Percentiles rank a stretch among this genome's conserved stretches.
Evolutionary conservation across 2,888 invertebrate genomes (phyloP).

Genomic region (Tiphia femorata): DNA sequence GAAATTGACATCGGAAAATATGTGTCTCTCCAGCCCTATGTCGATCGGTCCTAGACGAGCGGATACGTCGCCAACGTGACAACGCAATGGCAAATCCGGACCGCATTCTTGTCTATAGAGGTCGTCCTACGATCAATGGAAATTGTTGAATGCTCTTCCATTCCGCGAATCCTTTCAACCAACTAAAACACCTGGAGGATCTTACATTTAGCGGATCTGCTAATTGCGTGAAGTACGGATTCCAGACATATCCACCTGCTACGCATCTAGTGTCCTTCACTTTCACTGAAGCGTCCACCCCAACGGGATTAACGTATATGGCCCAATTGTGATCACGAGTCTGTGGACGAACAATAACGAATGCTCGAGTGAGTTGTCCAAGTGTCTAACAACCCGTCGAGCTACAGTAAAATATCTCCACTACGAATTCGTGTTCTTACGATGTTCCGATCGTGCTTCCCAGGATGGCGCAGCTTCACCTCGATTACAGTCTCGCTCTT

Average conservation of each 20-base stretch:
- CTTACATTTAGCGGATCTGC: slow-evolving; percentile 88
- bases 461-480: slow-evolving; percentile 89
- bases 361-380: not conserved
- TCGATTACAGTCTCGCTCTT: slow-evolving; percentile 92
- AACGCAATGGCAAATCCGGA: slow-evolving; percentile 87
- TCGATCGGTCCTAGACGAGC: slow-evolving; percentile 86
- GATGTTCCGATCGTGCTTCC: slow-evolving; percentile 84
- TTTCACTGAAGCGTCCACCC: slow-evolving; percentile 89
- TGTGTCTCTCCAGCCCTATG: slow-evolving; percentile 81
- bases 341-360: slow-evolving; percentile 67
- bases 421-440: slow-evolving; percentile 69
- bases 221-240: slow-evolving; percentile 90
- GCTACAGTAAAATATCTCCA: not conserved
- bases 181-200: not conserved
- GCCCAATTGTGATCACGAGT: slow-evolving; percentile 90
- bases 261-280: slow-evolving; percentile 86
- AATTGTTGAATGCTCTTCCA: not conserved
- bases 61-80: slow-evolving; percentile 92
- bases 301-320: slow-evolving; percentile 91
- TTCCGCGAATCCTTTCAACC: not conserved
- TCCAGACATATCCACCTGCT: slow-evolving; percentile 93
- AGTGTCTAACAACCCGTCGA: not conserved
- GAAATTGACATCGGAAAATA: slow-evolving; percentile 89
- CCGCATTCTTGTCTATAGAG: slow-evolving; percentile 90
- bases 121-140: slow-evolving; percentile 75